Evolutionary conservation across 1,140 invertebrate genomes (phyloP), one percentile per base, ranked within the genome.

Genomic region (Araneus ventricosus): DNA sequence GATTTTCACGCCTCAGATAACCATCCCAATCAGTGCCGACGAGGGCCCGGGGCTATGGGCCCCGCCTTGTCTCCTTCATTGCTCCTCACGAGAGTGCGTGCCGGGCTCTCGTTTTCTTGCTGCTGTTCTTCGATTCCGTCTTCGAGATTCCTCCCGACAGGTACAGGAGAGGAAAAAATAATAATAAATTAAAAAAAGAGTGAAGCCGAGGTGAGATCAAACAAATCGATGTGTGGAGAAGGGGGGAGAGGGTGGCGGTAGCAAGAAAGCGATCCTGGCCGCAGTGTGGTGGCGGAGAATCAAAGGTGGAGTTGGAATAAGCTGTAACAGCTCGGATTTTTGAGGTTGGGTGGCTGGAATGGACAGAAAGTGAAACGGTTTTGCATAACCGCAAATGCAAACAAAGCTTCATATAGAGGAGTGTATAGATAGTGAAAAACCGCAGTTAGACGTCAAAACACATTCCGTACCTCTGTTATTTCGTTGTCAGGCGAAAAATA

Each of bases 1-100:
- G 92, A 93, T 93, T 93, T 93, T 93, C 92, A 93, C 92, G 92
- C 92, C 92, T 93, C 39, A 90, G 92, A 93, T 93, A 93, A 93
- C 85, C 85, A 93, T 93, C 92, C 85, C 92, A 86, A 92, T 92
- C 90, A 92, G 90, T 85, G 67, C 85, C 91, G 91, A 79, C 91
- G 91, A 57, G 27, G 59, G 61, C 59, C 82, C 39, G 10, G 27
- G 90, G 90, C 75, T 37, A 82, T 27, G 52, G 89, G 75, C 75
- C 79, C 90, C 90, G 90, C 90, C 90, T 75, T 59, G 39, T 92
- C 89, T 90, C 70, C 85, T 87, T 61, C 52, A 24, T 87, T 61
- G 52, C 59, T 30, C 57, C 22, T 61, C 85, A 34, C 22, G 27
- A 34, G n/a, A 61, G 70, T 79, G 70, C 70, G 70, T 84, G 79